Conservation (phyloP, 2,888 invertebrate species). For the Phanerotoma sp. region DNA sequence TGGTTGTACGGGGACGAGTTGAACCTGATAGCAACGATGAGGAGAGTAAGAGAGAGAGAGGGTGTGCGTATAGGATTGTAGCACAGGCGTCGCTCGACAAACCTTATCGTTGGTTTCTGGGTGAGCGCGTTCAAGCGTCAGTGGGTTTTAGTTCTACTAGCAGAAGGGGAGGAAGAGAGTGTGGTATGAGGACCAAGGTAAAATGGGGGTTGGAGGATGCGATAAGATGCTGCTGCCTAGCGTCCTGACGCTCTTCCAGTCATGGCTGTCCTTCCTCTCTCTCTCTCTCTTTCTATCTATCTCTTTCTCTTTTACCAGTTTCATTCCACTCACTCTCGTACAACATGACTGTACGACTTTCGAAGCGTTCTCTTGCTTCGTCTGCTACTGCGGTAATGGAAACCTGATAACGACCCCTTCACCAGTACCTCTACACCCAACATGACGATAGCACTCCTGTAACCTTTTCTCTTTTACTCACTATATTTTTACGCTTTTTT, state of each 20-base stretch:
- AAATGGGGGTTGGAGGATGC: slow-evolving; percentile 37
- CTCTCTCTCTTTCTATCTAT: slow-evolving; percentile 19
- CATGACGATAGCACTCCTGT: slow-evolving; percentile 13
- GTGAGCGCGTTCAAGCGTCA: slow-evolving; percentile 54
- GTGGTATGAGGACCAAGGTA: slow-evolving; percentile 30
- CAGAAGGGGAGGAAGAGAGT: slow-evolving; percentile 13
- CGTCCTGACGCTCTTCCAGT: slow-evolving; percentile 46
- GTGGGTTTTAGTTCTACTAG: slow-evolving; percentile 49
- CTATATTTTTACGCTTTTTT: too few relatives aligned
- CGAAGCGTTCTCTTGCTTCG: too few relatives aligned
- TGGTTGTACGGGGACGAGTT: slow-evolving; percentile 3
- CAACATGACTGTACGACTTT: too few relatives aligned
- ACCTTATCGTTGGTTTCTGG: slow-evolving; percentile 57
- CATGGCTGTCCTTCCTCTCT: slow-evolving; percentile 30
- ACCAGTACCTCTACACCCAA: slow-evolving; percentile 30
- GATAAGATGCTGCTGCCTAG: slow-evolving; percentile 48
- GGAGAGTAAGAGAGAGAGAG: slow-evolving; percentile 24
- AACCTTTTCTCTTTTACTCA: background rate
- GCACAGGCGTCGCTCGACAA: slow-evolving; percentile 44
- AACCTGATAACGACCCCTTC: slow-evolving; percentile 46
- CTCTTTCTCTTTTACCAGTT: too few relatives aligned
- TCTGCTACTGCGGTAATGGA: slow-evolving; percentile 43
- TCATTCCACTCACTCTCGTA: slow-evolving; percentile 28
- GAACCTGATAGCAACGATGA: slow-evolving; percentile 16
- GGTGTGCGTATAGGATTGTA: slow-evolving; percentile 20